These are phyloP conservation scores for Tenthredo scrophulariae DNA, from an alignment of 2,888 invertebrate species.

Conservation along the genomic window DNA sequence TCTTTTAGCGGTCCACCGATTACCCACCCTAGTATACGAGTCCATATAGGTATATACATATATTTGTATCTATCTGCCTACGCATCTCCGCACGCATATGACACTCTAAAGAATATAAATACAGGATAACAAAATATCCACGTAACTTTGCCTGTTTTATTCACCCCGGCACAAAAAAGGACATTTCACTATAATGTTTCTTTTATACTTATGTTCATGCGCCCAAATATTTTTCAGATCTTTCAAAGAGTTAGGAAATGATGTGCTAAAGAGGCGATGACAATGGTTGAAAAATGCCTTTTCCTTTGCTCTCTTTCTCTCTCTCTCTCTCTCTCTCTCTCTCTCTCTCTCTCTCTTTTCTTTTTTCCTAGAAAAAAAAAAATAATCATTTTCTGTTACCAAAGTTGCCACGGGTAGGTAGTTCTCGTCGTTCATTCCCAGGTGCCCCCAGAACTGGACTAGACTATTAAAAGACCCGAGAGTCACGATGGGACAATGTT, in stretches of 20 bases:
- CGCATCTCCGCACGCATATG: not conserved
- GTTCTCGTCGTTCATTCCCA: not conserved
- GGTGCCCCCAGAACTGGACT: not conserved
- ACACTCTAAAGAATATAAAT: not conserved
- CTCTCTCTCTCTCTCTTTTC: not conserved
- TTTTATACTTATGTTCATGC: not conserved
- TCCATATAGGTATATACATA: not conserved
- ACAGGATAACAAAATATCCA: not conserved
- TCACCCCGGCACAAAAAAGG: too few species aligned
- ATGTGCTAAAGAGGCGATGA: constrained; percentile 1
- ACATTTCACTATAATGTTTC: not conserved
- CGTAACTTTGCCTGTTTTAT: not conserved
- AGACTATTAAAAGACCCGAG: constrained; percentile 5
- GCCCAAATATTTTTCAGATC: not conserved
- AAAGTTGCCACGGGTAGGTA: not conserved
- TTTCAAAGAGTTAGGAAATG: not conserved
- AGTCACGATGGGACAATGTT: constrained; percentile 1
- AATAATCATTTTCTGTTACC: constrained; percentile 2
- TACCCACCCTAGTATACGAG: not conserved
- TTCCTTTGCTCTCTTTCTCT: not conserved
- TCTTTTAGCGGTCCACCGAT: constrained; percentile 42
- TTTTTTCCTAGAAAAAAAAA: not conserved
- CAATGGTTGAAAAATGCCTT: not conserved
- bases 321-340: not conserved
- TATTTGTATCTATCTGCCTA: not conserved